Conservation (phyloP, 2,888 invertebrate species). For the Drosophila melanosoma region DNA sequence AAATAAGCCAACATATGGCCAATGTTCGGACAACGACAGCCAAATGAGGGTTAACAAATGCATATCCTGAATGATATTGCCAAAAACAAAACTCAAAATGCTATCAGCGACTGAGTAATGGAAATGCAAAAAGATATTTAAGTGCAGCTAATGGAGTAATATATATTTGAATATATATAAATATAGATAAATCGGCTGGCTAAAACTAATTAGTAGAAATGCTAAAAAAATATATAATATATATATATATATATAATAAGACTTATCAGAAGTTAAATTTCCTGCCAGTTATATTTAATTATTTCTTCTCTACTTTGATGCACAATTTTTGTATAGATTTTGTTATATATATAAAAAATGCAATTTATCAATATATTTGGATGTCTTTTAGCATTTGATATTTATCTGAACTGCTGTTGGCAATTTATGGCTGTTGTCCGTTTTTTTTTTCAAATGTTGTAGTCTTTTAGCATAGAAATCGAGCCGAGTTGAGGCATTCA, state of each 20-base stretch:
- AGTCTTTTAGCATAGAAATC: slow-evolving; percentile 26
- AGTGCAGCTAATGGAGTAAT: neutral
- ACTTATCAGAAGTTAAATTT: too few species aligned
- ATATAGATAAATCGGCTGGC: neutral
- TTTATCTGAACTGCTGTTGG: neutral
- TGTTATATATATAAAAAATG: neutral
- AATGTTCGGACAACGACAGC: slow-evolving; percentile 12
- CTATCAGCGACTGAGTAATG: slow-evolving; percentile 2
- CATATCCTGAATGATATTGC: slow-evolving; percentile 23
- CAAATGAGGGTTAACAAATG: slow-evolving; percentile 28
- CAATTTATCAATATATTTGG: slow-evolving; percentile 5
- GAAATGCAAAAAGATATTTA: slow-evolving; percentile 15
- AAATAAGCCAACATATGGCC: slow-evolving; percentile 56
- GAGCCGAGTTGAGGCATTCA: slow-evolving; percentile 46
- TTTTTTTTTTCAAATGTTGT: slow-evolving; percentile 39
- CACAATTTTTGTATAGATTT: neutral
- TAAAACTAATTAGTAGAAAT: neutral
- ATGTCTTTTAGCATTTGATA: neutral
- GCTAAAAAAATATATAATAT: neutral
- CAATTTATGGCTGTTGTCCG: slow-evolving; percentile 41
- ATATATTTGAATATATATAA: neutral
- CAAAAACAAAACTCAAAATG: slow-evolving; percentile 13
- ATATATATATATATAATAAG: too few species aligned
- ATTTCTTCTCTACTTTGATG: too few species aligned
- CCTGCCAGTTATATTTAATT: too few species aligned